Evolutionary conservation across 2,888 invertebrate genomes (phyloP), one percentile per base, ranked within the genome.

Genomic region (Bhutanitis thaidina): DNA sequence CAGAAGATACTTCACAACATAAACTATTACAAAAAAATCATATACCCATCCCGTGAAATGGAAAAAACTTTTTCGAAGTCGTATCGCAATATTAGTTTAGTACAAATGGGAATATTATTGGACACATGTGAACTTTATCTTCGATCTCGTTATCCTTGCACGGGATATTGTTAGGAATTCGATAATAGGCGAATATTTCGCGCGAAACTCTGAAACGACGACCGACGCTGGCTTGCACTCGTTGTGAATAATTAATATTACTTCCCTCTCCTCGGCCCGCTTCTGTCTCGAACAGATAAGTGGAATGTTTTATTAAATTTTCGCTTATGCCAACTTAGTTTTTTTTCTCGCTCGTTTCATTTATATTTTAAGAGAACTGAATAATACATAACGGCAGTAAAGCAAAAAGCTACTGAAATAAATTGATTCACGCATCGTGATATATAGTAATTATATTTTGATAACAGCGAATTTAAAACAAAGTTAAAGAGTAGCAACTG

Each of bases 291-390:
- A 43, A 43, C 52, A 52, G 52, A 52, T 52, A 52, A 47, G 34
- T 47, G 43, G 29, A 43, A 47, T 52, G 47, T 52, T 34, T 52
- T 47, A 52, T 52, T 47, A 52, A 52, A 52, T 47, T 52, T 52
- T 43, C 38, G 8, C 47, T 14, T 38, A 27, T 9, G 43, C 37
- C 15, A 37, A 13, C 27, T 13, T 38, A 44, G 43, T 16, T 25
- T 44, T 43, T 39, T 15, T 43, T 43, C 43, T 43, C 43, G 8
- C 37, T 15, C 25, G 16, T 30, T 41, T 35, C 12, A 40, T 45
- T 50, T 45, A 36, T 39, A 4, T 44, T 27, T 10, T n/a, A 51
- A 50, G 38, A 4, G 10, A 1, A n/a, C n/a, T n/a, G n/a, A n/a
- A n/a, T n/a, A n/a, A n/a, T n/a, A n/a, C n/a, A n/a, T n/a, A n/a